A percentile compares a stretch with the other conserved stretches of the same genome.
These are phyloP conservation scores for Oreochromis aureus DNA, from an alignment of 2,113 vertebrate species.

Conservation along the genomic window DNA sequence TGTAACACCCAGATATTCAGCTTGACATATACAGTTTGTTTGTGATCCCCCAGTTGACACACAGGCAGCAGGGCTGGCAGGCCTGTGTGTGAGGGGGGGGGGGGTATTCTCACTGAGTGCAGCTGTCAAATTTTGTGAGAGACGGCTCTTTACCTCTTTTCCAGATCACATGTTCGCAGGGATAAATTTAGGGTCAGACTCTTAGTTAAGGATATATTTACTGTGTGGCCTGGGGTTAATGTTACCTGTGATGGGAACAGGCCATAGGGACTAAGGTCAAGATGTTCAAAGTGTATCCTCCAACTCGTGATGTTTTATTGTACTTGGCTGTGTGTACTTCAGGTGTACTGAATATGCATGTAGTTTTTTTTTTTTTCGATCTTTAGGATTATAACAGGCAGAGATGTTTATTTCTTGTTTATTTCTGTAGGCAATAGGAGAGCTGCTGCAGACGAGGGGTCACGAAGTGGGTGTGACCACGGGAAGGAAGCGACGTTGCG, in stretches of 20 bases:
- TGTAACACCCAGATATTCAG: neutral
- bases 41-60: slow-evolving; percentile 22
- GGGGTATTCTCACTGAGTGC: slow-evolving; percentile 14
- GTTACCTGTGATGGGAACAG: slow-evolving; percentile 49
- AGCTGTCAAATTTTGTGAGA: slow-evolving; percentile 62
- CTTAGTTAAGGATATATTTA: slow-evolving; percentile 55
- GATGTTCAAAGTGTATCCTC: slow-evolving; percentile 5
- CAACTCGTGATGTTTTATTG: neutral
- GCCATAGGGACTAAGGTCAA: slow-evolving; percentile 19
- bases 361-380: neutral
- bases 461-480: slow-evolving; percentile 96
- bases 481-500: slow-evolving; percentile 92
- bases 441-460: slow-evolving; percentile 90
- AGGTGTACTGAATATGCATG: neutral
- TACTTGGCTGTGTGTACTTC: neutral
- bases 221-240: slow-evolving; percentile 30
- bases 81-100: neutral
- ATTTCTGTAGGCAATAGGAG: slow-evolving; percentile 79
- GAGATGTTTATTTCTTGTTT: neutral
- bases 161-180: slow-evolving; percentile 55
- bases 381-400: neutral
- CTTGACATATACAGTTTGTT: neutral
- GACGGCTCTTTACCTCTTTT: slow-evolving; percentile 42
- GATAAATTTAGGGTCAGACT: slow-evolving; percentile 68
- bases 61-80: neutral